Base-by-base conservation (phyloP, 2,888 invertebrate species). In the Hypolimnas misippus region DNA sequence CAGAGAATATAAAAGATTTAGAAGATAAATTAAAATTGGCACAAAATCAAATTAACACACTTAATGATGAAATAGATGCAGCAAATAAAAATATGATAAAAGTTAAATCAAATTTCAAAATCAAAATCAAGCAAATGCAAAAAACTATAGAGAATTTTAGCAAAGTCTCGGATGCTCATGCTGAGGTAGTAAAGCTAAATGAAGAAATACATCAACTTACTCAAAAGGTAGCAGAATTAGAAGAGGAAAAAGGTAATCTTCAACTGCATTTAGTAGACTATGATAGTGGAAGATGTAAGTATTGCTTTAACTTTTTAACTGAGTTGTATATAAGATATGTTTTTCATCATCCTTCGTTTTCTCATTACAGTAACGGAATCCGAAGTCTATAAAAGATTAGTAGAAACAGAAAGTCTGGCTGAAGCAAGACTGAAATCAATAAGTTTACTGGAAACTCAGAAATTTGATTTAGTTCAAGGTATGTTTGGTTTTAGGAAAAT, bases 181-280 rank as follows among this genome's bases (percentile, higher is more conserved):
- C 94, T 40, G 94, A 96, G 81, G 91, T 96, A 62, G 93, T 95
- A 0, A 93, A 93, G 71, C 83, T 96, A 53, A 93, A 92, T 76
- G 93, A 93, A 63, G 94, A 94, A 75, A 92, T 94, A 70, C 93
- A 93, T 67, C 92, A 93, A 70, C 84, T 96, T 54, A 94, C 94
- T 67, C 95, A 96, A 73, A 95, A 94, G 90, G 94, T 98, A 65
- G 95, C 96, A 12, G 96, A 97, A 79, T 86, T 98, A 69, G 97
- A 97, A 87, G 97, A 97, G 84, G 98, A 98, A 87, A 98, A 97
- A 89, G 97, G 97, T 76, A 97, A 97, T 88, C 94, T 98, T 78
- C 97, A 97, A 87, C 92, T 97, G 80, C 95, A 95, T 88, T 93
- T 97, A 81, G 95, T 96, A 74, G 96, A 96, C 87, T 95, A 95